These are phyloP conservation scores for Ameiurus melas DNA, from an alignment of 2,113 vertebrate genomes.

Conservation along the genomic window DNA sequence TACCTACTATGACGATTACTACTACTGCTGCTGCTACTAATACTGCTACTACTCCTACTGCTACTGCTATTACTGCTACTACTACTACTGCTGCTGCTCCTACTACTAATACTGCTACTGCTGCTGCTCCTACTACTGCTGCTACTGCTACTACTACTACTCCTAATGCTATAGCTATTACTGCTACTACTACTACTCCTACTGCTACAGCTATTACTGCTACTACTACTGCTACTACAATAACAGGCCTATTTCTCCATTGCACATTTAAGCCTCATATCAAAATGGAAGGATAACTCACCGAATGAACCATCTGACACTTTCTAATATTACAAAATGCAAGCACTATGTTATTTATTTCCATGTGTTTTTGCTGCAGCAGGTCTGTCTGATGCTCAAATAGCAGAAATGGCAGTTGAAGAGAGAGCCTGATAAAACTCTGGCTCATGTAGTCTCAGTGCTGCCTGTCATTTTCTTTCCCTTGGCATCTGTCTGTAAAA, in stretches of 20 bases:
- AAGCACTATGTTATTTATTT: not conserved
- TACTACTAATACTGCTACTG: no score
- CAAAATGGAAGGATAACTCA: not conserved
- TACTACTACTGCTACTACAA: not conserved
- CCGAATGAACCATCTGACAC: not conserved
- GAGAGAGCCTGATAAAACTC: slow-evolving; percentile 8
- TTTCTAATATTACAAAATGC: not conserved
- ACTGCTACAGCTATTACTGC: no score
- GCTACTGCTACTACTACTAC: no score
- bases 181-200: not conserved
- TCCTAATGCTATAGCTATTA: not conserved
- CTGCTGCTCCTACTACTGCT: no score
- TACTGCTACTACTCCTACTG: no score
- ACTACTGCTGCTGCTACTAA: no score
- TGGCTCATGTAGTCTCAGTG: slow-evolving; percentile 14
- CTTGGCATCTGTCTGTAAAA: slow-evolving; percentile 19
- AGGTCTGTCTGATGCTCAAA: slow-evolving; percentile 7
- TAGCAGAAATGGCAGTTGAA: not conserved
- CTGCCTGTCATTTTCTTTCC: slow-evolving; percentile 27
- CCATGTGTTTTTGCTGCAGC: not conserved
- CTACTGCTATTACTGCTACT: no score
- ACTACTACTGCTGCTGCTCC: no score
- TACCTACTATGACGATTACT: no score
- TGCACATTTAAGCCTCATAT: not conserved
- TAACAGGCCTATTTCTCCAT: not conserved